Percentiles rank a stretch among this genome's conserved stretches.
phyloP scores from a whole-genome alignment of 1,140 invertebrate species.

The Aphelenchoides besseyi region DNA sequence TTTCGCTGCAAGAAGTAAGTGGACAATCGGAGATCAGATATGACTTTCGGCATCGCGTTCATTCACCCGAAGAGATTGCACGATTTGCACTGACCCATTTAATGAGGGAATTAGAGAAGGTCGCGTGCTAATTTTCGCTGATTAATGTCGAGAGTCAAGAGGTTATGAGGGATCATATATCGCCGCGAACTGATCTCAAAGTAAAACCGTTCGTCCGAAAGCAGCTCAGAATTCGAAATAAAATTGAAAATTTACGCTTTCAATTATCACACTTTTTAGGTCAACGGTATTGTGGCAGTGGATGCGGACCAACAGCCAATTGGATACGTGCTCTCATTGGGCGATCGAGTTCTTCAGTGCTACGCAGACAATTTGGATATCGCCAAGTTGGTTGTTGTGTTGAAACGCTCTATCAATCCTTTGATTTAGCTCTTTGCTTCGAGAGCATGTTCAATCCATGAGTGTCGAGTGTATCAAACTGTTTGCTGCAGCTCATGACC shows the following conservation, averaged over 20 bases:
- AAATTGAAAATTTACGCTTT: neutral
- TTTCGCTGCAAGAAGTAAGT: conserved; percentile 35
- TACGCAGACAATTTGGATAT: conserved; percentile 42
- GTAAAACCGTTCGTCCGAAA: too few relatives aligned
- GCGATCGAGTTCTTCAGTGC: conserved; percentile 35
- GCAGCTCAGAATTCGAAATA: too few relatives aligned
- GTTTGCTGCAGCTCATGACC: conserved; percentile 25
- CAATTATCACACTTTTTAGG: conserved; percentile 17
- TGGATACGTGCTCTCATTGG: conserved; percentile 36
- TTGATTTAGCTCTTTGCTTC: conserved; percentile 26
- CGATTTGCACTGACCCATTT: neutral
- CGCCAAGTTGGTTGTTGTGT: conserved; percentile 28
- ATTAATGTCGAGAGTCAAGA: too few relatives aligned
- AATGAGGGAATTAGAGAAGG: neutral
- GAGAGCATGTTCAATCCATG: conserved; percentile 24
- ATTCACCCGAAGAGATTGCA: conserved; percentile 3
- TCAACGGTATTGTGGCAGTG: conserved; percentile 35
- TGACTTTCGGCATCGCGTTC: conserved; percentile 11
- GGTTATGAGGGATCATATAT: too few relatives aligned
- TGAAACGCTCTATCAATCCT: too few relatives aligned
- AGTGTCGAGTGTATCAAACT: conserved; percentile 15
- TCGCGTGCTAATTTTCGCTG: too few relatives aligned
- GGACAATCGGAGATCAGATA: conserved; percentile 1
- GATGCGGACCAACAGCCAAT: conserved; percentile 39
- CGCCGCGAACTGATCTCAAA: too few relatives aligned